Conservation (phyloP, 1,140 invertebrate genomes). For the Neodiprion pinetum region DNA sequence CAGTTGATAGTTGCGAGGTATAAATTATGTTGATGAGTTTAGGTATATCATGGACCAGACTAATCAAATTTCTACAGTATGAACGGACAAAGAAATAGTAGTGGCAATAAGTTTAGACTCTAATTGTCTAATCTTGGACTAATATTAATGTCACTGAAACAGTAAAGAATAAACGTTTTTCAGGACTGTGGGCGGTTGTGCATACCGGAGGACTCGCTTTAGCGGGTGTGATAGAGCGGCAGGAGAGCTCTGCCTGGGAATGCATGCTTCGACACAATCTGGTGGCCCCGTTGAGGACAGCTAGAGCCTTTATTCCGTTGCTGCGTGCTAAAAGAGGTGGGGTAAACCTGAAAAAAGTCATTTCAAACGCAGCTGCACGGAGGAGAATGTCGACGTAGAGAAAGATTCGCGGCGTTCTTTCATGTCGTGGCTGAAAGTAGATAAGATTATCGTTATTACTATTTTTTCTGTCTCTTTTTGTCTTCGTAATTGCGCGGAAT, state of each 20-base stretch:
- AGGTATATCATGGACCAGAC: too few relatives aligned
- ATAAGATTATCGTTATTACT: too few relatives aligned
- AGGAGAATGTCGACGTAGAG: background rate
- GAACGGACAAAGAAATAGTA: too few relatives aligned
- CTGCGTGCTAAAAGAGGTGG: slow-evolving; percentile 65
- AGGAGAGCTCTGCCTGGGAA: slow-evolving; percentile 79
- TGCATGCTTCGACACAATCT: slow-evolving; percentile 78
- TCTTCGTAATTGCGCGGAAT: background rate
- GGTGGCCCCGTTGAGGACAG: slow-evolving; percentile 75
- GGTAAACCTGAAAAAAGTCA: background rate
- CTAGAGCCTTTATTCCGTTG: slow-evolving; percentile 76
- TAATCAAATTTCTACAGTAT: too few relatives aligned
- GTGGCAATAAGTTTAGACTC: too few relatives aligned
- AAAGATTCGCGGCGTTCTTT: background rate
- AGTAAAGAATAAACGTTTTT: slow-evolving; percentile 29
- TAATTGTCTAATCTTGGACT: too few relatives aligned
- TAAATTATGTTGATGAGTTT: too few relatives aligned
- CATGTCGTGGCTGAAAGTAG: too few relatives aligned
- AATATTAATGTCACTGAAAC: too few relatives aligned
- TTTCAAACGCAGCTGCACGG: background rate
- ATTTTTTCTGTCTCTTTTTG: background rate
- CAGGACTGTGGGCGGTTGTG: slow-evolving; percentile 82
- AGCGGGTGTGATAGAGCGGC: slow-evolving; percentile 72
- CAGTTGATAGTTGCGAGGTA: too few relatives aligned
- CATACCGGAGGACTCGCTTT: slow-evolving; percentile 79